Evolutionary conservation across 30 jellyfish, hydroid and myxozoan species (phyloP), one percentile per base, ranked within the genome.

Genomic region (Morbakka virulenta): DNA sequence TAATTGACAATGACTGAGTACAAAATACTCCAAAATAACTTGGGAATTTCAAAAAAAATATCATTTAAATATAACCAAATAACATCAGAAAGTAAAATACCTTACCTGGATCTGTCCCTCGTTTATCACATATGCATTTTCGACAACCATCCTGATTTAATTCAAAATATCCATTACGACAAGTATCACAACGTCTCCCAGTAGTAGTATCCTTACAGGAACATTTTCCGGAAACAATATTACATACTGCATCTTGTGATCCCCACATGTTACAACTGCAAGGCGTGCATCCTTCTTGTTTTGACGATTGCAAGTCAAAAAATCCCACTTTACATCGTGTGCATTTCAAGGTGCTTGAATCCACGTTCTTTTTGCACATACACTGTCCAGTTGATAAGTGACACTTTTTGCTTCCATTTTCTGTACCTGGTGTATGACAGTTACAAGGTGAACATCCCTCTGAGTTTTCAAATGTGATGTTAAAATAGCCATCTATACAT

Each of bases 191-290:
- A 0, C 94, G 82, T 49, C 83, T 28, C 4, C 96, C 99, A 51
- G 71, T 87, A 6, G 89, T 81, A 26, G 89, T 61, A 26, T 83
- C 53, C 50, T 93, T 93, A 74, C 99, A 93, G 14, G 81, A 61
- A 35, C 99, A 93, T 67, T 93, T 96, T 24, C 99, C 99, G 30
- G 96, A 30, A 23, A 4, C 30, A 21, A 23, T 86, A 52, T 81
- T 52, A 52, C 99, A 93, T 49, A 76, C 62, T 20, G 86, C 73
- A 32, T 81, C 81, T 33, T 79, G 62, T 14, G 99, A 81, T 0
- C 99, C 99, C 91, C 95, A 82, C 4, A 94, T 93, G 73, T 87
- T 93, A 63, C 99, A 93, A 50, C 62, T 87, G 63, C 99, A 93
- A 0, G 91, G 67, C 21, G 86, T 35, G 66, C 99, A 93, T 36